Evolutionary conservation across 1,140 invertebrate genomes (phyloP).

Genomic region (Drosophila tani): DNA sequence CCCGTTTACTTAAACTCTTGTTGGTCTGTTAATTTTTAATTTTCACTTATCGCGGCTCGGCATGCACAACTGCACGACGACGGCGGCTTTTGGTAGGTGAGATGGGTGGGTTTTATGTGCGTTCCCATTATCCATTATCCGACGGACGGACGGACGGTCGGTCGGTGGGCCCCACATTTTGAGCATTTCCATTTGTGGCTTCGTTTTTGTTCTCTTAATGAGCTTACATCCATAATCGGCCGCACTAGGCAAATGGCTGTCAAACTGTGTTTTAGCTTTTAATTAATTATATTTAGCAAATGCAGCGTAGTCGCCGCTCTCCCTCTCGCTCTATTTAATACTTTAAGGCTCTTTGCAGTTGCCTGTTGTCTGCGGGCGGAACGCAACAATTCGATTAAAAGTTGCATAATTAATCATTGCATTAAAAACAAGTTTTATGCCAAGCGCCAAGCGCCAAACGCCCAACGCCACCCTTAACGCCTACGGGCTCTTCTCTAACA

Average conservation of each 20-base stretch:
- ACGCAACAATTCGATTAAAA: conserved; percentile 62
- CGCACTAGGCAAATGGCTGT: conserved; percentile 4
- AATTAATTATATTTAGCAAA: conserved; percentile 50
- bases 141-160: neutral
- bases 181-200: conserved; percentile 27
- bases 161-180: neutral
- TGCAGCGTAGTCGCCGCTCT: neutral
- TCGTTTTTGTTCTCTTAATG: conserved; percentile 42
- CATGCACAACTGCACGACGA: conserved; percentile 3
- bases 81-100: too few species aligned
- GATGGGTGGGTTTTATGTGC: conserved; percentile 17
- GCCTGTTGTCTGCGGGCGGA: conserved; percentile 28
- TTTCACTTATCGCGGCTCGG: conserved; percentile 2
- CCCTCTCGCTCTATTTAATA: conserved; percentile 17
- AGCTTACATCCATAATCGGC: conserved; percentile 21
- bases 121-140: conserved; percentile 25
- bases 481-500: neutral
- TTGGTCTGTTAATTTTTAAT: conserved; percentile 2
- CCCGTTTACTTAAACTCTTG: neutral
- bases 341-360: conserved; percentile 26
- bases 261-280: conserved; percentile 39
- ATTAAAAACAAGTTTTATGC: conserved; percentile 71
- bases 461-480: conserved; percentile 12
- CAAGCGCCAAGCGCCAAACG: conserved; percentile 2
- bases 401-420: conserved; percentile 77